Conservation (phyloP, 2,888 invertebrate species). For the Steinernema hermaphroditum region DNA sequence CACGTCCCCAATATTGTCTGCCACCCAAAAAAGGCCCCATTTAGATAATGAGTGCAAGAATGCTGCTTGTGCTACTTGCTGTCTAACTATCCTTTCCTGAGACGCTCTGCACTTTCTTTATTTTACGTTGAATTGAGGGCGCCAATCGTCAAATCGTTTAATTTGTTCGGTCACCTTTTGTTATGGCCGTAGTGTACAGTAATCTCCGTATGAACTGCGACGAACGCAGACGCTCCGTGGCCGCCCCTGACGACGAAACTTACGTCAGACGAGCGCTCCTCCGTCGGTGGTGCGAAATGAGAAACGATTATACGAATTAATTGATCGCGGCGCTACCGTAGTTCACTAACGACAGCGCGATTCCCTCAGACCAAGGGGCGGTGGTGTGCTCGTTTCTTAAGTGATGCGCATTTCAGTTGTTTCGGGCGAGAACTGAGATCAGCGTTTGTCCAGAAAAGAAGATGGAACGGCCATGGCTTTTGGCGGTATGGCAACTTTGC, state of each 20-base stretch:
- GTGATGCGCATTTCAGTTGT: background rate
- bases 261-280: constrained; percentile 10
- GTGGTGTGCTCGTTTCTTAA: too few species aligned
- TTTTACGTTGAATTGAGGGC: background rate
- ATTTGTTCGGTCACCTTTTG: constrained; percentile 8
- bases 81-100: background rate
- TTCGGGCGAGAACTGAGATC: constrained; percentile 11
- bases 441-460: background rate
- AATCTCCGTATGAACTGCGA: background rate
- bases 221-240: background rate
- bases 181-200: background rate
- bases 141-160: constrained; percentile 20
- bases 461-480: background rate
- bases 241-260: too few species aligned
- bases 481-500: constrained; percentile 23
- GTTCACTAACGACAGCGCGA: background rate
- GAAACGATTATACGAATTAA: constrained; percentile 30
- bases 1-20: constrained; percentile 25
- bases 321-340: constrained; percentile 25
- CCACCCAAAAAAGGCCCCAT: constrained; percentile 14
- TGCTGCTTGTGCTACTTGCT: background rate
- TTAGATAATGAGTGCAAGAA: constrained; percentile 29
- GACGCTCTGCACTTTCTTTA: background rate
- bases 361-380: too few species aligned
- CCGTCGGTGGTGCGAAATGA: background rate